Conservation (phyloP, 1,140 invertebrate species). For the Lepidurus packardi region DNA sequence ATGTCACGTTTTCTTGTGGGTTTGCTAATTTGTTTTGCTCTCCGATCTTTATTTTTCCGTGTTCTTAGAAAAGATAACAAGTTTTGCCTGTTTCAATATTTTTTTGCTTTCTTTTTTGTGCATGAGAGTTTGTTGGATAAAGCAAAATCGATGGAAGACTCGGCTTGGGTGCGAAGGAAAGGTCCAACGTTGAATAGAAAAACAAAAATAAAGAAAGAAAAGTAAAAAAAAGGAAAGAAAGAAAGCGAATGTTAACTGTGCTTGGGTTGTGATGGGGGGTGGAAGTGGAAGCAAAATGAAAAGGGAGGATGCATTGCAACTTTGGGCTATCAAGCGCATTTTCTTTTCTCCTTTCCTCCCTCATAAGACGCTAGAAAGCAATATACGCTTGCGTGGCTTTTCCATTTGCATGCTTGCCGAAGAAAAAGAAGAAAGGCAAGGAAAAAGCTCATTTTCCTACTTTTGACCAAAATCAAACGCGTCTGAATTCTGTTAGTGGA, state of each 20-base stretch:
- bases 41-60: neutral
- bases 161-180: neutral
- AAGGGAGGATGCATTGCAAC: neutral
- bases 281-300: neutral
- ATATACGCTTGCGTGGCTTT: slow-evolving; percentile 13
- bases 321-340: slow-evolving; percentile 1
- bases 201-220: neutral
- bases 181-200: neutral
- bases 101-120: neutral
- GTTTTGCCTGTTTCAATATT: neutral
- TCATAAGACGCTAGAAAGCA: neutral
- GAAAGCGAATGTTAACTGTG: slow-evolving; percentile 1
- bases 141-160: slow-evolving; percentile 19
- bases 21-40: slow-evolving; percentile 8
- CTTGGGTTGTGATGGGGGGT: slow-evolving; percentile 5
- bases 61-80: neutral
- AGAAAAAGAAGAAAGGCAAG: neutral
- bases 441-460: neutral
- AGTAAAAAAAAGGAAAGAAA: neutral
- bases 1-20: neutral
- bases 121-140: neutral
- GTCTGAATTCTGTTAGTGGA: neutral
- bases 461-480: neutral
- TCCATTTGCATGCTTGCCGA: neutral
- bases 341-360: neutral